phyloP scores from a whole-genome alignment of 2,888 invertebrate species.

The Plusia festucae region DNA sequence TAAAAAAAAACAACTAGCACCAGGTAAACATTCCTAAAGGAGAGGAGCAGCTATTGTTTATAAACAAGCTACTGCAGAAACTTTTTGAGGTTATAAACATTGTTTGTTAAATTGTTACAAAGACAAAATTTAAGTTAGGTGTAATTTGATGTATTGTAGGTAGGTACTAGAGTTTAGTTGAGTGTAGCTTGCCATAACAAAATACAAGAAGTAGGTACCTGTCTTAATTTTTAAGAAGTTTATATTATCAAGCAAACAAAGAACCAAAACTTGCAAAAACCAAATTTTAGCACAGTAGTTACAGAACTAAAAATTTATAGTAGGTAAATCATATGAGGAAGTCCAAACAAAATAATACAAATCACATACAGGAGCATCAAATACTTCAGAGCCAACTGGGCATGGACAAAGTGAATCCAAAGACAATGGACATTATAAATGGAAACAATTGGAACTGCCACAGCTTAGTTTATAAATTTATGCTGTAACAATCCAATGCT shows the following conservation, averaged over 20 bases:
- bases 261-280: not conserved
- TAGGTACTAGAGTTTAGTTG: too few species aligned
- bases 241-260: not conserved
- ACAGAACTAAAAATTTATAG: not conserved
- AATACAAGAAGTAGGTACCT: too few species aligned
- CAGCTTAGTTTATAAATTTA: conserved; percentile 58
- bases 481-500: conserved; percentile 41
- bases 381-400: conserved; percentile 20
- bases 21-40: conserved; percentile 7
- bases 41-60: conserved; percentile 37
- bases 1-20: not conserved
- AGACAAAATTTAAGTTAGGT: too few species aligned
- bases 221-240: too few species aligned
- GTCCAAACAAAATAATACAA: conserved; percentile 26
- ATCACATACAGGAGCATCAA: conserved; percentile 29
- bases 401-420: conserved; percentile 35
- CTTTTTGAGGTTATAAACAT: not conserved
- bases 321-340: conserved; percentile 11
- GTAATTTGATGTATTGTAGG: too few species aligned
- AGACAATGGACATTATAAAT: conserved; percentile 61
- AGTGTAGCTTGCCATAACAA: too few species aligned
- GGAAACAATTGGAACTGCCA: conserved; percentile 58
- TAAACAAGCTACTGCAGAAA: conserved; percentile 29
- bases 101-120: too few species aligned
- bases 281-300: conserved; percentile 3